A percentile compares a stretch with the other conserved stretches of the same genome.
Conservation (phyloP, 2,888 invertebrate genomes). For the Oscheius myriophilus region DNA sequence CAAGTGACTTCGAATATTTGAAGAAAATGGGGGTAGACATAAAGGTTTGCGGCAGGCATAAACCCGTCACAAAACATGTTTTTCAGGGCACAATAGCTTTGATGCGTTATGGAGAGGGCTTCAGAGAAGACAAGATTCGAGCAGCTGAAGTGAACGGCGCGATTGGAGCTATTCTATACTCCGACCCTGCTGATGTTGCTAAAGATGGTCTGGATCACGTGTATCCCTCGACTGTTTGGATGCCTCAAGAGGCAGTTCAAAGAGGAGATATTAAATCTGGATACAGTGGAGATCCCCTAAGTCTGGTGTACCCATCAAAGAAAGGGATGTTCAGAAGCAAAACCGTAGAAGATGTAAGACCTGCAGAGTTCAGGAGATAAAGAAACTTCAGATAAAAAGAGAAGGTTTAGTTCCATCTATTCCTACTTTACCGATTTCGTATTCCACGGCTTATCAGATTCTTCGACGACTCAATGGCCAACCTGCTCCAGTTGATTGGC, state of each 20-base stretch:
- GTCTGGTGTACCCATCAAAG: slow-evolving; percentile 74
- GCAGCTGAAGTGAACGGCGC: slow-evolving; percentile 63
- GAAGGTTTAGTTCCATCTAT: slow-evolving; percentile 70
- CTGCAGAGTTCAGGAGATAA: slow-evolving; percentile 3
- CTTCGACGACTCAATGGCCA: slow-evolving; percentile 64
- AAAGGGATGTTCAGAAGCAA: slow-evolving; percentile 66
- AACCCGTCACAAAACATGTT: neutral
- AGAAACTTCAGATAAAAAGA: slow-evolving; percentile 46
- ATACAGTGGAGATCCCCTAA: slow-evolving; percentile 75
- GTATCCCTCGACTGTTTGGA: slow-evolving; percentile 73
- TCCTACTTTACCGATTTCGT: slow-evolving; percentile 72
- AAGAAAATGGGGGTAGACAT: slow-evolving; percentile 58
- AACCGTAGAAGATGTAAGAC: slow-evolving; percentile 49
- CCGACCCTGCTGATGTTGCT: slow-evolving; percentile 69
- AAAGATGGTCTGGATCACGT: slow-evolving; percentile 64
- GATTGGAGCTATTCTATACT: slow-evolving; percentile 70
- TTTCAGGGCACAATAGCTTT: slow-evolving; percentile 73
- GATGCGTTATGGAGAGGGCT: slow-evolving; percentile 74
- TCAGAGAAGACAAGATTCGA: slow-evolving; percentile 72
- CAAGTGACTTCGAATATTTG: slow-evolving; percentile 61
- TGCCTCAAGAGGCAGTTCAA: slow-evolving; percentile 74
- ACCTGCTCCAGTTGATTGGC: slow-evolving; percentile 71
- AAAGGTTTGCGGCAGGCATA: slow-evolving; percentile 27
- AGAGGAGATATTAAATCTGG: slow-evolving; percentile 72
- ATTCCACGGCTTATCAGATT: slow-evolving; percentile 70